Evolutionary conservation across 2,797 vertebrate genomes (phyloP), one percentile per base, ranked within the genome.

Genomic region (Allobates femoralis): DNA sequence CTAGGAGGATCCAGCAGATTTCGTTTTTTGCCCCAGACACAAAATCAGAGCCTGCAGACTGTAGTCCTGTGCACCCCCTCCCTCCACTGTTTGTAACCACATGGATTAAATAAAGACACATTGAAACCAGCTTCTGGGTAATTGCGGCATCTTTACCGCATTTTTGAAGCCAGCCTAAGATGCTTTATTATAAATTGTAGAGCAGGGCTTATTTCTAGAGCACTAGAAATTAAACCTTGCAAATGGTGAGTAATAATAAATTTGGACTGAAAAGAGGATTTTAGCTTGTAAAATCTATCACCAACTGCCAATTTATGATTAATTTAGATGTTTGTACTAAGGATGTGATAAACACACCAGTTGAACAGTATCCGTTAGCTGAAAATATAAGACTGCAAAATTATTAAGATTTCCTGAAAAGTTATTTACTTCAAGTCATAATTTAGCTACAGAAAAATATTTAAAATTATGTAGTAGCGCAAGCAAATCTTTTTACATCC

Each of bases 331-430:
- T 73, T 85, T 85, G 37, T 26, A 50, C 19, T 66, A 58, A 85
- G 34, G 34, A 81, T 62, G 34, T 80, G 78, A 81, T 81, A 86
- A 81, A 53, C 76, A 85, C 67, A 80, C 66, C 23, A 80, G 66
- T 74, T 28, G 53, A 62, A 80, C 32, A 71, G 60, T 21, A 67
- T 67, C 50, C 60, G 77, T 21, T 41, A 71, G 62, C 46, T 50
- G 62, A 85, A 79, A 85, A 79, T 53, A 60, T 73, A 26, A 60
- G 66, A 85, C 56, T 71, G 32, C 51, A 80, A 74, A 80, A 80
- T 60, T 73, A 74, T 85, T 60, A 37, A 32, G 76, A 79, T 80
- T 62, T 73, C 50, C 18, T 75, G 78, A 53, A 86, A 81, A 86
- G 55, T 77, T 85, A 67, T 86, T 55, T 56, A 53, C 53, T 56